Conservation (phyloP, 2,888 invertebrate species). For the Hypomecis atomaria region DNA sequence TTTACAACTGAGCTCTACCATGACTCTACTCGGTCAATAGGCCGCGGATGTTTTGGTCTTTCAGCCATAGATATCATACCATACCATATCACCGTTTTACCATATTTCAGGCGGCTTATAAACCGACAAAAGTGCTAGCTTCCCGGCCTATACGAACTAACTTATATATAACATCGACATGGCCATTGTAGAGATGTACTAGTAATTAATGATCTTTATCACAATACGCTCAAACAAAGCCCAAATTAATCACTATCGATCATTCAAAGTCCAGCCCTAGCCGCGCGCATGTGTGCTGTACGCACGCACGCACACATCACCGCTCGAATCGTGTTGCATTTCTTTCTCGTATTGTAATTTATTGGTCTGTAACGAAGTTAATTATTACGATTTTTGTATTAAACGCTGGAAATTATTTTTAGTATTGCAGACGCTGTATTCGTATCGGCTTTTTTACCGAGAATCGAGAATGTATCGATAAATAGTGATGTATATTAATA, state of each 20-base stretch:
- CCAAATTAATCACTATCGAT: conserved; percentile 19
- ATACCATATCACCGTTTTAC: too few species aligned
- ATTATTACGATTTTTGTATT: conserved; percentile 85
- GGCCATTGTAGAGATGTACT: background rate
- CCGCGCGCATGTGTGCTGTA: conserved; percentile 52
- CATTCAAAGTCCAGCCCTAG: conserved; percentile 29
- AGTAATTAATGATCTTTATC: background rate
- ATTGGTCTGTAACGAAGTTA: conserved; percentile 84
- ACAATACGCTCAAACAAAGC: conserved; percentile 2
- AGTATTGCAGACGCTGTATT: conserved; percentile 67
- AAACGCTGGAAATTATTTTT: conserved; percentile 85
- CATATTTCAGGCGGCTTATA: too few species aligned
- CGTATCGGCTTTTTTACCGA: conserved; percentile 68
- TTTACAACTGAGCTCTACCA: too few species aligned
- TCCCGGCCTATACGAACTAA: background rate
- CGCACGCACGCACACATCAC: conserved; percentile 36
- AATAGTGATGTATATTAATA: conserved; percentile 48
- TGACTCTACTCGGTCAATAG: too few species aligned
- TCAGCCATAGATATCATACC: too few species aligned
- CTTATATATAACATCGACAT: conserved; percentile 1
- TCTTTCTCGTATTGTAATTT: conserved; percentile 84
- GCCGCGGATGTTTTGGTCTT: too few species aligned
- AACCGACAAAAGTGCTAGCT: too few species aligned
- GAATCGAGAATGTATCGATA: conserved; percentile 61
- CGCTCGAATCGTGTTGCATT: conserved; percentile 73